Base-by-base conservation (phyloP, 2,888 invertebrate genomes). In the Aromia moschata region DNA sequence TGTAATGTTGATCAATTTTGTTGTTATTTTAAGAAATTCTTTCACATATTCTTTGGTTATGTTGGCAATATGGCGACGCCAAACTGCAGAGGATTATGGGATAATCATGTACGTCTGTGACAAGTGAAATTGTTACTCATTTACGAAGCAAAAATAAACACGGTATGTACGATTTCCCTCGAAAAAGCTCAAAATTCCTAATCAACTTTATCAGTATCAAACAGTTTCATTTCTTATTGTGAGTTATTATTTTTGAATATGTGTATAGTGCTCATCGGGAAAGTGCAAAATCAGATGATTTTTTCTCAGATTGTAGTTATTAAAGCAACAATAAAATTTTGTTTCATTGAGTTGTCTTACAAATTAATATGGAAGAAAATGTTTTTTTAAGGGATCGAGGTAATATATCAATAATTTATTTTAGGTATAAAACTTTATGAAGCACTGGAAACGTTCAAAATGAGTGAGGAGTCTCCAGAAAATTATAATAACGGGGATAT, bases 401-500 rank as follows among this genome's bases (percentile, higher is more conserved):
- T n/a, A n/a, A n/a, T n/a, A n/a, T n/a, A n/a, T n/a, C n/a, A 33
- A 7, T 10, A 11, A 11, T 11, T 33, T 33, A 25, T 47, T 47
- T 18, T n/a, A 47, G 47, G 37, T 47, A 31, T 31, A 37, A 47
- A 20, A 7, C 20, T 49, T 49, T 14, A 49, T 49, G 49, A 49
- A 47, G 37, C 7, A 31, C 5, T 25, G 25, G 9, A 25, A 25
- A 11, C 11, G n/a, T 33, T 33, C 33, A 80, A 77, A 81, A 90
- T 90, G 90, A 87, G 88, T 82, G 89, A 89, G 74, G 87, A 88
- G 82, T 86, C 86, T 72, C 85, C 86, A 82, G 84, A 86, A 70
- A 82, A 78, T 74, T 91, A 89, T 81, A 82, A 84, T 71, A 88
- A 89, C 70, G 91, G 91, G 51, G 92, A 93, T 74, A 84, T 93